Conservation (phyloP, 2,888 invertebrate genomes). For the Himalopsyche kuldschensis region DNA sequence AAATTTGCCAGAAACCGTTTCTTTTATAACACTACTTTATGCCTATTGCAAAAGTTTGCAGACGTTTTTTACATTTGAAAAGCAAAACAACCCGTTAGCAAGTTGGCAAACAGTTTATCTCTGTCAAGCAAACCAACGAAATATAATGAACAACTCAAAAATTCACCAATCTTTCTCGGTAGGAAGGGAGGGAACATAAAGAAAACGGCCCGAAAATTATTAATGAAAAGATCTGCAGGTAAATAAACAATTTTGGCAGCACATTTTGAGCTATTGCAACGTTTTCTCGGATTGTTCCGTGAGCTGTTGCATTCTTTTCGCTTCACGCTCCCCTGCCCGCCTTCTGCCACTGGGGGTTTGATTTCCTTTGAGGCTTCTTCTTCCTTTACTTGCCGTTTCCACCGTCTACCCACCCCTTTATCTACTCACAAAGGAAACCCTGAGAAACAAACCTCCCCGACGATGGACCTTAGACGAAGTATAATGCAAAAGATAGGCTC, state of each 20-base stretch:
- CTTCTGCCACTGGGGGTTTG: slow-evolving; percentile 23
- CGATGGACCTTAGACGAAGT: not conserved
- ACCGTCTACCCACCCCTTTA: not conserved
- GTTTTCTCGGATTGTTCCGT: slow-evolving; percentile 11
- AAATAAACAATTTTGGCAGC: not conserved
- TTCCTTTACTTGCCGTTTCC: not conserved
- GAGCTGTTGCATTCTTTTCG: slow-evolving; percentile 26
- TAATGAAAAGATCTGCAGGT: not conserved
- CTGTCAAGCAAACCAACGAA: not conserved
- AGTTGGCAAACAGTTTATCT: not conserved
- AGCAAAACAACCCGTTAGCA: too few relatives aligned
- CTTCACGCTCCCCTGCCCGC: slow-evolving; percentile 19
- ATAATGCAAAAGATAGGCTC: not conserved
- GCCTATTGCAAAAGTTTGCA: too few relatives aligned
- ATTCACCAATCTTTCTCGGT: not conserved
- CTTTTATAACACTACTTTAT: too few relatives aligned
- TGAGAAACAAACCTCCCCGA: not conserved
- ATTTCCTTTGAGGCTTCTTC: slow-evolving; percentile 16
- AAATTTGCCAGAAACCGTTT: too few relatives aligned
- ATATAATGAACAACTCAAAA: not conserved
- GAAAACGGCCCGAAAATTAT: not conserved
- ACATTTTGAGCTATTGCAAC: slow-evolving; percentile 2
- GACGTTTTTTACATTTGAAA: too few relatives aligned
- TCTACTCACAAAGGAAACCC: not conserved
- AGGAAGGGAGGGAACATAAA: not conserved